Evolutionary conservation across 2,113 vertebrate species (phyloP).

Genomic region (Siniperca chuatsi): DNA sequence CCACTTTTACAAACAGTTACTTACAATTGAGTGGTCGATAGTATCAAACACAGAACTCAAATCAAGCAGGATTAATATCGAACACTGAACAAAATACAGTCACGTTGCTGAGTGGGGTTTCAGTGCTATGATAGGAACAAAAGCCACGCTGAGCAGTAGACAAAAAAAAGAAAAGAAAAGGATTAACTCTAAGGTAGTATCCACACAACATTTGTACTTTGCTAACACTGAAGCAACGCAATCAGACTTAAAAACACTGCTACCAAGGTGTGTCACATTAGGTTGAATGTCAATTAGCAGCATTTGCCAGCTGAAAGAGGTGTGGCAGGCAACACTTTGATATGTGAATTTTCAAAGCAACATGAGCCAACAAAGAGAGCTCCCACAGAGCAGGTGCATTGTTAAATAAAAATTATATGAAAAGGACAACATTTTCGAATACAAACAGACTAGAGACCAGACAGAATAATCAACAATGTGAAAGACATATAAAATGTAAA

Average conservation of each 20-base stretch:
- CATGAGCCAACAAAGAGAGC: slow-evolving; percentile 7
- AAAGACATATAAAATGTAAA: neutral
- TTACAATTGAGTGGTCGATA: neutral
- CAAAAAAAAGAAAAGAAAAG: neutral
- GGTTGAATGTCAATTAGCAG: neutral
- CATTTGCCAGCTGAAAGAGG: neutral
- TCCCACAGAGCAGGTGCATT: neutral
- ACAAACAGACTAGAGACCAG: no score
- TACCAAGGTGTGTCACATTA: neutral
- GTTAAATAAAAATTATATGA: neutral
- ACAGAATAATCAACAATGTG: neutral
- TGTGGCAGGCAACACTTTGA: slow-evolving; percentile 7
- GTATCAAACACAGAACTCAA: no score
- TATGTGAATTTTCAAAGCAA: slow-evolving; percentile 14
- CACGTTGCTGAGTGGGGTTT: neutral
- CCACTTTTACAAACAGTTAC: neutral
- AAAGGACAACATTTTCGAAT: neutral
- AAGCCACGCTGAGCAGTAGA: neutral
- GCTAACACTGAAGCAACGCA: neutral
- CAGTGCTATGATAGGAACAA: neutral
- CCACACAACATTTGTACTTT: neutral
- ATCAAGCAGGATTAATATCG: no score
- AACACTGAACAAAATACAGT: neutral
- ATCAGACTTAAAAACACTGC: neutral
- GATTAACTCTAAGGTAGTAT: neutral